These are phyloP conservation scores for Morbakka virulenta DNA, from an alignment of 30 jellyfish, hydroid and myxozoan genomes.

Conservation along the genomic window DNA sequence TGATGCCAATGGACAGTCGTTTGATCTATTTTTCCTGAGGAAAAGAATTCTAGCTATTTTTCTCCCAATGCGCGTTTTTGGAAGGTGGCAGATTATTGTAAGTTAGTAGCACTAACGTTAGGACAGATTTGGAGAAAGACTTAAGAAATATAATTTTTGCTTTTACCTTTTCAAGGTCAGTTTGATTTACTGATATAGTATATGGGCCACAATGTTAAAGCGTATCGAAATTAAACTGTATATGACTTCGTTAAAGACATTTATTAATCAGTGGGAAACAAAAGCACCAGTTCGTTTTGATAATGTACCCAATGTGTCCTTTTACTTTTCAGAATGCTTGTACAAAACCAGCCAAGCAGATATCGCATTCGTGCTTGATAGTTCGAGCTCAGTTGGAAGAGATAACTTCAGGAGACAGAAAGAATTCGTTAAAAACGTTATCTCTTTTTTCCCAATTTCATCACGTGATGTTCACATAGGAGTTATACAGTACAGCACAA, in stretches of 20 bases:
- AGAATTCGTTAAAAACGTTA: slow-evolving; percentile 54
- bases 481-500: slow-evolving; percentile 60
- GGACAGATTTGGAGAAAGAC: too few relatives aligned
- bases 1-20: too few relatives aligned
- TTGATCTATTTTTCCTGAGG: too few relatives aligned
- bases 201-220: too few relatives aligned
- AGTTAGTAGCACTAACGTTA: too few relatives aligned
- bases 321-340: not conserved
- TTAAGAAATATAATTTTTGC: too few relatives aligned
- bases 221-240: too few relatives aligned
- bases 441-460: slow-evolving; percentile 62
- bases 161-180: not conserved
- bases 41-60: too few relatives aligned
- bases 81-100: too few relatives aligned
- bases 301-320: not conserved
- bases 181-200: too few relatives aligned
- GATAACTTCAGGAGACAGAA: slow-evolving; percentile 67
- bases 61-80: too few relatives aligned
- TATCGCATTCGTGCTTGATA: slow-evolving; percentile 77
- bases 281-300: not conserved
- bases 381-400: slow-evolving; percentile 67
- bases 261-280: not conserved
- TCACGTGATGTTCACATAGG: slow-evolving; percentile 76
- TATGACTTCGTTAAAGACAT: too few relatives aligned
- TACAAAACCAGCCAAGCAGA: slow-evolving; percentile 34